These are phyloP conservation scores for Mormyrus hasselquistii DNA, from an alignment of 2,797 vertebrate genomes.

Conservation along the genomic window DNA sequence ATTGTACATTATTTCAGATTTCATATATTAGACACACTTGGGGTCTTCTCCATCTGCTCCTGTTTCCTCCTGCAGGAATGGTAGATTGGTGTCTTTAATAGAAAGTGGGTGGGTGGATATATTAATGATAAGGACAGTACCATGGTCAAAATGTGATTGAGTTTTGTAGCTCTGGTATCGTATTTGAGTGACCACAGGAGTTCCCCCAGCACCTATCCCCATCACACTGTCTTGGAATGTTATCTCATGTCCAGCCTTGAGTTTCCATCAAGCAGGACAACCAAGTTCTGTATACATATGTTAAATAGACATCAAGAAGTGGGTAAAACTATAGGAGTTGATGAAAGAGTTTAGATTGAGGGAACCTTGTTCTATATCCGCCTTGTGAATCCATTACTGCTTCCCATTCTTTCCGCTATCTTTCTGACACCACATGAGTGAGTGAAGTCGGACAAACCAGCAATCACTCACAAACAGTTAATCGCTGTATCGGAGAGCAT, in stretches of 20 bases:
- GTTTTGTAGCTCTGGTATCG: background rate
- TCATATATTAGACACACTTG: background rate
- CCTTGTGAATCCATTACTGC: background rate
- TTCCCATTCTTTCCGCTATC: background rate
- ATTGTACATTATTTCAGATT: background rate
- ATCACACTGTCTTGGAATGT: background rate
- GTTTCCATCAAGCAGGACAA: background rate
- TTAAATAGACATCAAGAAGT: background rate
- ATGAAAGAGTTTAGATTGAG: background rate
- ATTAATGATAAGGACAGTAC: background rate
- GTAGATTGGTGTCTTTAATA: background rate
- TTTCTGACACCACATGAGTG: background rate
- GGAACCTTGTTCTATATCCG: background rate
- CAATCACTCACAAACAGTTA: conserved; percentile 20
- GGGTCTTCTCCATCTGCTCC: background rate
- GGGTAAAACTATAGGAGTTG: background rate
- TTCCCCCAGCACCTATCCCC: background rate
- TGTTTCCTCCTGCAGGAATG: background rate
- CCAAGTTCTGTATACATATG: background rate
- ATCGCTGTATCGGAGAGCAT: conserved; percentile 29
- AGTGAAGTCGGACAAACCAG: background rate
- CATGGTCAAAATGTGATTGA: background rate
- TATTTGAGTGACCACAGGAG: background rate
- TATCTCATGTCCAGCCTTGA: background rate
- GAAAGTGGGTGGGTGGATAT: background rate